Evolutionary conservation across 1,140 invertebrate species (phyloP).

Genomic region (Chymomyza costata): DNA sequence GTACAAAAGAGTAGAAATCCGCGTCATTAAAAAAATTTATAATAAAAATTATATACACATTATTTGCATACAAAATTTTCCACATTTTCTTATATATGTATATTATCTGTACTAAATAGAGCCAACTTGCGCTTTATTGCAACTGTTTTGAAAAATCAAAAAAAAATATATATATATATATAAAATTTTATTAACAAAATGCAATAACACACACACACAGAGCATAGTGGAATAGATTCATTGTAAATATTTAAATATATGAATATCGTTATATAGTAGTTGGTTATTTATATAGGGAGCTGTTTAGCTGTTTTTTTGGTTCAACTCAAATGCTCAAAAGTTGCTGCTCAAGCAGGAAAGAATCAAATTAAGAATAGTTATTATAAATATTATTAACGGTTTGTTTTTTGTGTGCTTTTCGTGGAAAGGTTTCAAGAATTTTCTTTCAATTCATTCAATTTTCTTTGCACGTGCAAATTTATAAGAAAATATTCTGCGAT

Average conservation of each 20-base stretch:
- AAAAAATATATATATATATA: constrained; percentile 12
- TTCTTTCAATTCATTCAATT: constrained; percentile 5
- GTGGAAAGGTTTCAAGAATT: neutral
- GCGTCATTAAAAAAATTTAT: constrained; percentile 24
- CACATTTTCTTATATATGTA: constrained; percentile 49
- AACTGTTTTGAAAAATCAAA: constrained; percentile 32
- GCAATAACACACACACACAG: constrained; percentile 45
- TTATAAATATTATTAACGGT: constrained; percentile 9
- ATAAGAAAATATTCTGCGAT: constrained; percentile 23
- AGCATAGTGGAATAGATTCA: constrained; percentile 26
- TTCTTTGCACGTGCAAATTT: constrained; percentile 12
- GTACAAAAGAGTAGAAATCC: too few species aligned
- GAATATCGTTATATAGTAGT: too few species aligned
- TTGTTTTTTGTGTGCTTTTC: constrained; percentile 3
- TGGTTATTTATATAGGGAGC: too few species aligned
- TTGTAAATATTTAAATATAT: constrained; percentile 15
- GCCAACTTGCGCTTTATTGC: constrained; percentile 51
- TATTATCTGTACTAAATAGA: constrained; percentile 10
- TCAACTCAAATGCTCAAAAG: constrained; percentile 27
- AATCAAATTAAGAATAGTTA: constrained; percentile 10
- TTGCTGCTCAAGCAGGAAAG: constrained; percentile 1
- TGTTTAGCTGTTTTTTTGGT: too few species aligned
- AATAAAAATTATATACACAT: constrained; percentile 14
- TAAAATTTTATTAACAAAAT: constrained; percentile 45
- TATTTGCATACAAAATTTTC: constrained; percentile 36